Evolutionary conservation across 2,888 invertebrate genomes (phyloP).

Genomic region (Caenorhabditis sp.): DNA sequence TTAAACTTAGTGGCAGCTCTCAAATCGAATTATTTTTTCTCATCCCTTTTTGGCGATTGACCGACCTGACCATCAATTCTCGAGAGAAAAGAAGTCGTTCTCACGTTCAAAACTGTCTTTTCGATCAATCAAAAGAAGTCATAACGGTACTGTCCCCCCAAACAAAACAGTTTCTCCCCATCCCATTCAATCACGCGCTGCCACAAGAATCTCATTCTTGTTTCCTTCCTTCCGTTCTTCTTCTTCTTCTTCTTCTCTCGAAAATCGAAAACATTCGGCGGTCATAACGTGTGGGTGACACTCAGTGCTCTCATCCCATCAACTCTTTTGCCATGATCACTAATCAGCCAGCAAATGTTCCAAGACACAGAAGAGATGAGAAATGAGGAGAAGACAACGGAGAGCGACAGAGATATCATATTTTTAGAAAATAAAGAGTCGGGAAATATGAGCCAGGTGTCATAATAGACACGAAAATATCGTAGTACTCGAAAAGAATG

Average conservation of each 20-base stretch:
- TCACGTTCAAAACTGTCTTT: slow-evolving; percentile 21
- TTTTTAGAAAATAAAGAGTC: slow-evolving; percentile 49
- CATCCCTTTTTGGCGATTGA: too few relatives aligned
- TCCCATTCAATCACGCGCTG: slow-evolving; percentile 14
- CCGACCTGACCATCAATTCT: neutral
- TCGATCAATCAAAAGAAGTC: slow-evolving; percentile 43
- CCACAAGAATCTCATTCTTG: slow-evolving; percentile 23
- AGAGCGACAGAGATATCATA: slow-evolving; percentile 41
- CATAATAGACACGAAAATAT: slow-evolving; percentile 25
- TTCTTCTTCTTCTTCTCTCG: slow-evolving; percentile 21
- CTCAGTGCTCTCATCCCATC: slow-evolving; percentile 1
- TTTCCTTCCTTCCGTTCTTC: too few relatives aligned
- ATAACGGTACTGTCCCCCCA: slow-evolving; percentile 16
- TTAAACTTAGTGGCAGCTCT: too few relatives aligned
- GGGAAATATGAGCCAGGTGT: slow-evolving; percentile 41
- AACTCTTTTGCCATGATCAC: slow-evolving; percentile 16
- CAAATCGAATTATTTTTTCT: too few relatives aligned
- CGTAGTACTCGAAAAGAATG: slow-evolving; percentile 10
- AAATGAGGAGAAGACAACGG: neutral
- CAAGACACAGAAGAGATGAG: neutral
- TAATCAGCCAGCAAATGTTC: slow-evolving; percentile 44
- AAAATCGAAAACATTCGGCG: too few relatives aligned
- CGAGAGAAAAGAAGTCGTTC: neutral
- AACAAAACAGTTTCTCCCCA: slow-evolving; percentile 11
- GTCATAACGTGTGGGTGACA: too few relatives aligned